Evolutionary conservation across 2,888 invertebrate species (phyloP).

Genomic region (Pandemis corylana): DNA sequence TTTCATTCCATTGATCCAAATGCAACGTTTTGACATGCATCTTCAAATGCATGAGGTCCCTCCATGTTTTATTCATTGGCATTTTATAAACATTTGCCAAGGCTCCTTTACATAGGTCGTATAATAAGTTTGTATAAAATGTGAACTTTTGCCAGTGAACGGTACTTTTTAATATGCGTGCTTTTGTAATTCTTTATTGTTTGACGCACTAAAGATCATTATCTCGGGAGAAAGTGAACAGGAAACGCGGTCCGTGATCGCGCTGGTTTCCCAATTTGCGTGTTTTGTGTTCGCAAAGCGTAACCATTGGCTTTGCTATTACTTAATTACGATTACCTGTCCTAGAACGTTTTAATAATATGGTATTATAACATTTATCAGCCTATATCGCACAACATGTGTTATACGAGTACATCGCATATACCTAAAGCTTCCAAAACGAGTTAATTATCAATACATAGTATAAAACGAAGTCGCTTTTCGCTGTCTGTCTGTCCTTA

Average conservation of each 20-base stretch:
- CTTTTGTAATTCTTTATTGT: conserved; percentile 37
- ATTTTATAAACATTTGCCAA: conserved; percentile 29
- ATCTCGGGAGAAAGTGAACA: conserved; percentile 56
- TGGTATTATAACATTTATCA: not conserved
- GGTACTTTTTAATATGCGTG: conserved; percentile 12
- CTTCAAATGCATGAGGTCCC: conserved; percentile 12
- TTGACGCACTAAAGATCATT: conserved; percentile 46
- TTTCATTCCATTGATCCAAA: not conserved
- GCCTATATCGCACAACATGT: not conserved
- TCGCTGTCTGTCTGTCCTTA: not conserved
- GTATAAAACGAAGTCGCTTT: conserved; percentile 14
- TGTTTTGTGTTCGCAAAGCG: conserved; percentile 49
- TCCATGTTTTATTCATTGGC: conserved; percentile 24
- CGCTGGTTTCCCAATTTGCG: conserved; percentile 52
- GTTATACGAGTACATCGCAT: not conserved
- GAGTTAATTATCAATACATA: not conserved
- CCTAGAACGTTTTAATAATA: not conserved
- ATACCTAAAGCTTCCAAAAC: conserved; percentile 12
- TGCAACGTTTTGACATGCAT: conserved; percentile 29
- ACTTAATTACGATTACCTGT: conserved; percentile 24
- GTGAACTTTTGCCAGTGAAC: conserved; percentile 11
- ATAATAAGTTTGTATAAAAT: conserved; percentile 12
- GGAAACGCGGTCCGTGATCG: conserved; percentile 53
- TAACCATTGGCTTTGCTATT: conserved; percentile 44
- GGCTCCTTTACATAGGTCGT: conserved; percentile 16